Conservation (phyloP, 2,797 vertebrate species). For the Oophaga sylvatica region DNA sequence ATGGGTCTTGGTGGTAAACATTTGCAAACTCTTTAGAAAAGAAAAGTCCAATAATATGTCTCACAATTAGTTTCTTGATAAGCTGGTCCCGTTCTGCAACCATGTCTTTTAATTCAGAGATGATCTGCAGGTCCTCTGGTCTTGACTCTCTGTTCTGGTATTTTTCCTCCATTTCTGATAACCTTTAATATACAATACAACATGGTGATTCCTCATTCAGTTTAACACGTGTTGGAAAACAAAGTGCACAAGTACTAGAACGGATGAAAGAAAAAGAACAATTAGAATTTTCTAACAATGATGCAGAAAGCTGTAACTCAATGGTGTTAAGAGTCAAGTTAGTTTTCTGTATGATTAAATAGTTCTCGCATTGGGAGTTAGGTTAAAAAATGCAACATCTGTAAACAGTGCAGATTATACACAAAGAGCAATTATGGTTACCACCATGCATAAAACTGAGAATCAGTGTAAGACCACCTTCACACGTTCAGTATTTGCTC, state of each 20-base stretch:
- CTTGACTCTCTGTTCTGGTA: slow-evolving; percentile 95
- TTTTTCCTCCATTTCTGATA: slow-evolving; percentile 96
- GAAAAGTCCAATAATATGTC: slow-evolving; percentile 68
- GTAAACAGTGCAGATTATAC: neutral
- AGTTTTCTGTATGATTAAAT: no score
- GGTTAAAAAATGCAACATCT: no score
- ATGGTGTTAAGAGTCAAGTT: no score
- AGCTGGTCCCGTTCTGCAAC: slow-evolving; percentile 92
- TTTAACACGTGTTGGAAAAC: neutral
- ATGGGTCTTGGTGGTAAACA: slow-evolving; percentile 34
- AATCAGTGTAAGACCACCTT: no score
- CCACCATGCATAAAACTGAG: neutral
- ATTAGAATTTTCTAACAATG: no score
- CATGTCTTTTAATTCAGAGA: slow-evolving; percentile 95
- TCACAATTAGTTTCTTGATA: slow-evolving; percentile 98
- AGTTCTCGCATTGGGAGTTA: no score
- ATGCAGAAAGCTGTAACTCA: no score
- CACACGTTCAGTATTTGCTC: no score
- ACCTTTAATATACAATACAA: slow-evolving; percentile 71
- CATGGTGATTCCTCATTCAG: neutral
- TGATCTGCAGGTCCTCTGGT: slow-evolving; percentile 92
- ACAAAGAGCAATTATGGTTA: neutral
- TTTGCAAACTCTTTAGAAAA: slow-evolving; percentile 35
- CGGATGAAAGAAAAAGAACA: neutral
- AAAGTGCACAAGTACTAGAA: neutral